Conservation (phyloP, 2,113 vertebrate species). For the Pelecanus crispus region DNA sequence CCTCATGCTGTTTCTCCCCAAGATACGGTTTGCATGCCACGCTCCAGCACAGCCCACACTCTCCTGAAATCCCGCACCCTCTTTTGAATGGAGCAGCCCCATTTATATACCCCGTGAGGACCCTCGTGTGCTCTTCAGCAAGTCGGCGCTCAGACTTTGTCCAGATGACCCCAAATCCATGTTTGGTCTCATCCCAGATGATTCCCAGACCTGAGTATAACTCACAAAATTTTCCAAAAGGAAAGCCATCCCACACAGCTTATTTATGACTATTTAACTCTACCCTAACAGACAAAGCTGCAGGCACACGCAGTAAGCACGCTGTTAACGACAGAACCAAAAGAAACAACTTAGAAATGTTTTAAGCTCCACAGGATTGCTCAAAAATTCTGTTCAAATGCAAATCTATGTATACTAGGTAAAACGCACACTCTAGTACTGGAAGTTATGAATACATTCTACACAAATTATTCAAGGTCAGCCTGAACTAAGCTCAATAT, state of each 20-base stretch:
- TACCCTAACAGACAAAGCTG: not conserved
- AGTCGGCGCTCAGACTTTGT: not conserved
- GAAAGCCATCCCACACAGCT: not conserved
- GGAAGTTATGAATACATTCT: not conserved
- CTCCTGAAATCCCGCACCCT: not conserved
- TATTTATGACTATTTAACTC: fast-evolving
- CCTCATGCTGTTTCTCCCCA: not conserved
- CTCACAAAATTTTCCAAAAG: not conserved
- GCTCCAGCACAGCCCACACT: fast-evolving
- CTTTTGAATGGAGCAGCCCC: too few species aligned
- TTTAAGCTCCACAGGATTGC: not conserved
- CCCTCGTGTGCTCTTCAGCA: not conserved
- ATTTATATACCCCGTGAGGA: fast-evolving
- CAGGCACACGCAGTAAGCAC: not conserved
- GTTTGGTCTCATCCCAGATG: fast-evolving
- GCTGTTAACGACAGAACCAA: fast-evolving
- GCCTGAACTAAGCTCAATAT: not conserved
- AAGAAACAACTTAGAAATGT: too few species aligned
- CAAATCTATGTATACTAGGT: not conserved
- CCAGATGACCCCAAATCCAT: not conserved
- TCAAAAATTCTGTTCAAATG: not conserved
- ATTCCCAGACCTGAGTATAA: not conserved
- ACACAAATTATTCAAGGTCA: not conserved
- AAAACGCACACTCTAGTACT: not conserved
- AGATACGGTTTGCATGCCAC: fast-evolving